Conservation (phyloP, 1,140 invertebrate genomes). For the Trichonephila clavipes region DNA sequence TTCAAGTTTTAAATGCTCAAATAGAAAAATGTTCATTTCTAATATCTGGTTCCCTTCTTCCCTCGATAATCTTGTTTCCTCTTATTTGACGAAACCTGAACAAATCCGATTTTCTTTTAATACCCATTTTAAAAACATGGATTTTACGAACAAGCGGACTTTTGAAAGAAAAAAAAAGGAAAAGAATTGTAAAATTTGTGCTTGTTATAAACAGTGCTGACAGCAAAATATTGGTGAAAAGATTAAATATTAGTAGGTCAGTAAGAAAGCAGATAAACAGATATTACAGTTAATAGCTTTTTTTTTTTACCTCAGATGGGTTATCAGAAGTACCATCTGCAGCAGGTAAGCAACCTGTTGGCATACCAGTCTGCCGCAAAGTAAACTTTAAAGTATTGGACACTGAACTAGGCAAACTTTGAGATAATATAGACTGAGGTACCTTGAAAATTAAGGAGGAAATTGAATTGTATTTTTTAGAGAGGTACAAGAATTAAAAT, state of each 20-base stretch:
- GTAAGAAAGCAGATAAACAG: background rate
- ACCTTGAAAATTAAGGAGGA: constrained; percentile 38
- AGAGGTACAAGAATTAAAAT: too few relatives aligned
- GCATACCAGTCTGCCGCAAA: constrained; percentile 77
- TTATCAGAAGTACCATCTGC: constrained; percentile 53
- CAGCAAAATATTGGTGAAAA: background rate
- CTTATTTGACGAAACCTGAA: too few relatives aligned
- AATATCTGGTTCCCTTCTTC: too few relatives aligned
- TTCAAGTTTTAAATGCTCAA: background rate
- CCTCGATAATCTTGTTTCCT: too few relatives aligned
- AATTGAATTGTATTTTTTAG: background rate
- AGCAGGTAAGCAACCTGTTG: constrained; percentile 66
- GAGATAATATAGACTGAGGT: constrained; percentile 70
- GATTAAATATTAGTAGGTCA: background rate
- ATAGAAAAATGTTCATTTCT: background rate
- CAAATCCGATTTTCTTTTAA: too few relatives aligned
- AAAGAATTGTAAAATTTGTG: background rate
- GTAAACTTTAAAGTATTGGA: constrained; percentile 77
- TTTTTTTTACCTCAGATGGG: constrained; percentile 66
- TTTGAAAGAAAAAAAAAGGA: background rate
- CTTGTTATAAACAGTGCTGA: too few relatives aligned
- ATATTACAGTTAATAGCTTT: background rate
- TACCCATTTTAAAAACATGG: too few relatives aligned
- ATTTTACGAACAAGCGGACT: background rate
- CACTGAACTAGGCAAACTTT: constrained; percentile 76